Conservation (phyloP, 2,797 vertebrate species). For the Paedocypris micromegethes region DNA sequence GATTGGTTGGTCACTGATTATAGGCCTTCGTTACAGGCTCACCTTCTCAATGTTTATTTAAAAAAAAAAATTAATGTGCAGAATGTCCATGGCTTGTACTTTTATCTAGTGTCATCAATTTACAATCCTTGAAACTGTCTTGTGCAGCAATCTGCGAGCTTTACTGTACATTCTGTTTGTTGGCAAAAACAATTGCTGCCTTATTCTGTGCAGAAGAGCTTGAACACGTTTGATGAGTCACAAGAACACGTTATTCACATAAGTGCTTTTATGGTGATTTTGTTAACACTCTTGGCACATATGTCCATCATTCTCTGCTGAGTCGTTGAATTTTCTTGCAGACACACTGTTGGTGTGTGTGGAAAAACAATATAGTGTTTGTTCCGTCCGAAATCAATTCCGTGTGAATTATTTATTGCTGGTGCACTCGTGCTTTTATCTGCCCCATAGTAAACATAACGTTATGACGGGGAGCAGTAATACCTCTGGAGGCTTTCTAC, state of each 20-base stretch:
- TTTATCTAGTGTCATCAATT: not conserved
- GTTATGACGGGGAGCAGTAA: not conserved
- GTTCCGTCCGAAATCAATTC: conserved; percentile 5
- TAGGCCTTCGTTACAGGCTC: no score
- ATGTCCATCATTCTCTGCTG: not conserved
- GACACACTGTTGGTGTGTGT: not conserved
- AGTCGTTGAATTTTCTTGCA: not conserved
- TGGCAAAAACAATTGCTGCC: conserved; percentile 5
- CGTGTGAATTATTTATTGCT: conserved; percentile 31
- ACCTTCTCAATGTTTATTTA: no score
- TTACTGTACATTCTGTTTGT: conserved; percentile 8
- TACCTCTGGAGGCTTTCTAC: not conserved
- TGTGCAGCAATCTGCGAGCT: not conserved
- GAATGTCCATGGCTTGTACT: no score
- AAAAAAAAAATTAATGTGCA: no score
- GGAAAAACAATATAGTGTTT: not conserved
- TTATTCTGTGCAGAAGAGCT: conserved; percentile 1
- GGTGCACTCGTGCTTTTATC: conserved; percentile 3
- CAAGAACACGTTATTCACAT: no score
- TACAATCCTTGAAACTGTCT: conserved; percentile 1
- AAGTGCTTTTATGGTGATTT: conserved; percentile 18
- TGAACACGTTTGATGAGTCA: conserved; percentile 14
- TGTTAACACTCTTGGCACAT: conserved; percentile 6
- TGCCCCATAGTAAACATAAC: not conserved
- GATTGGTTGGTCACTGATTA: no score